phyloP scores from a whole-genome alignment of 1,140 invertebrate species.

The Sweltsa coloradensis region DNA sequence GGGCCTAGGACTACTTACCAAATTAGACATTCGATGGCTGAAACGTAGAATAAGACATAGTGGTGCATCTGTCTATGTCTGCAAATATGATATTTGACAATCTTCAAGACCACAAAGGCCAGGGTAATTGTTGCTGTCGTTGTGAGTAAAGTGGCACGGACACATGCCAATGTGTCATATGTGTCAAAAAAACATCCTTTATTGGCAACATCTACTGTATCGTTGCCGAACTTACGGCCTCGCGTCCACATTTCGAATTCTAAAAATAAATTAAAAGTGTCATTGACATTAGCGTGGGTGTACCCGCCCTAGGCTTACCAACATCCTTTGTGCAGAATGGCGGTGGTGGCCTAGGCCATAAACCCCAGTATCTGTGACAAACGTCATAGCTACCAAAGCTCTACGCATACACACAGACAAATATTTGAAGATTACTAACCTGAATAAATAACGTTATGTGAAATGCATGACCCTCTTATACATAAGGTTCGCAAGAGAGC shows the following conservation, averaged over 20 bases:
- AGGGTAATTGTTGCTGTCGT: slow-evolving; percentile 31
- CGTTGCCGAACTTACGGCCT: slow-evolving; percentile 26
- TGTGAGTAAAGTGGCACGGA: slow-evolving; percentile 34
- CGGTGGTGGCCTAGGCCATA: too few species aligned
- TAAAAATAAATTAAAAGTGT: not conserved
- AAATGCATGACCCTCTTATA: too few species aligned
- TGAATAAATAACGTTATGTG: too few species aligned
- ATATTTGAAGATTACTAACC: too few species aligned
- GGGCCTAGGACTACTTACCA: slow-evolving; percentile 28
- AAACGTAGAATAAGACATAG: slow-evolving; percentile 37
- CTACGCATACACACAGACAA: too few species aligned
- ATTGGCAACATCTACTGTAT: slow-evolving; percentile 31
- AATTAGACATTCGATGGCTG: slow-evolving; percentile 33
- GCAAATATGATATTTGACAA: slow-evolving; percentile 33
- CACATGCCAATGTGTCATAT: slow-evolving; percentile 34
- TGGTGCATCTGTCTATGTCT: slow-evolving; percentile 37
- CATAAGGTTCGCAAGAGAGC: too few species aligned
- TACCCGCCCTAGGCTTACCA: too few species aligned
- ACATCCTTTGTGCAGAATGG: too few species aligned
- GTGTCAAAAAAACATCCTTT: slow-evolving; percentile 33
- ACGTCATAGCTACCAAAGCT: too few species aligned
- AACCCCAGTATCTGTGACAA: too few species aligned
- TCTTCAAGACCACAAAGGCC: slow-evolving; percentile 32
- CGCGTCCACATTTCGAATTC: slow-evolving; percentile 17
- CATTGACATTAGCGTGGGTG: too few species aligned